Conservation (phyloP, 2,113 vertebrate genomes). For the Ctenodactylus gundi region DNA sequence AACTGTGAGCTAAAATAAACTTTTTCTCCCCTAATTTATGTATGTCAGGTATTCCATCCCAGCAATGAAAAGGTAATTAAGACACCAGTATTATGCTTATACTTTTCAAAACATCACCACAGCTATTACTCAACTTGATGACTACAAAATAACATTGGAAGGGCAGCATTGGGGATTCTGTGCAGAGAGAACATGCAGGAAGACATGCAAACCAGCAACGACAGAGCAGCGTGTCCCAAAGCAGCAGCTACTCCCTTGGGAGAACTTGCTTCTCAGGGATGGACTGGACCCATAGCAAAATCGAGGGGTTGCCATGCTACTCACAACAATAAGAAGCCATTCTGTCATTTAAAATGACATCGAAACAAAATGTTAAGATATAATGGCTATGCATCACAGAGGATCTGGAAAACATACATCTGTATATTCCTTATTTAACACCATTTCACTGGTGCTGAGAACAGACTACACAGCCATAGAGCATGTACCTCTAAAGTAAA, state of each 20-base stretch:
- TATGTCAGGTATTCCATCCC: too few species aligned
- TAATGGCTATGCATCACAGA: conserved; percentile 28
- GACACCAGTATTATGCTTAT: neutral
- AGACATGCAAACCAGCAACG: conserved; percentile 74
- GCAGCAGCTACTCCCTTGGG: conserved; percentile 45
- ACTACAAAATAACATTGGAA: conserved; percentile 62
- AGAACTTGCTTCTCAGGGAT: conserved; percentile 38
- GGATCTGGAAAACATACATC: neutral
- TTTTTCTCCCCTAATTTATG: too few species aligned
- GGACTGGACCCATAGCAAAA: neutral
- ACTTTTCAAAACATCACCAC: neutral
- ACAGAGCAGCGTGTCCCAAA: conserved; percentile 3
- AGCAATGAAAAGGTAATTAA: too few species aligned
- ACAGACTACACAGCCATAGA: neutral
- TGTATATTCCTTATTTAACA: neutral
- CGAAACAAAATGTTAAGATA: conserved; percentile 79
- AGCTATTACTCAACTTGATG: neutral
- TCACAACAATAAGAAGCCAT: conserved; percentile 91
- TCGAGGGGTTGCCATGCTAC: conserved; percentile 83
- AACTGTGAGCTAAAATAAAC: too few species aligned
- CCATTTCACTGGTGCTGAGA: neutral
- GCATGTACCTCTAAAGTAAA: neutral
- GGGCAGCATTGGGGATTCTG: conserved; percentile 49
- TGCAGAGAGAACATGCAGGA: conserved; percentile 79
- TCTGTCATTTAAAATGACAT: conserved; percentile 84